Base-by-base conservation (phyloP, 2,797 vertebrate species). In the Chelonia mydas region DNA sequence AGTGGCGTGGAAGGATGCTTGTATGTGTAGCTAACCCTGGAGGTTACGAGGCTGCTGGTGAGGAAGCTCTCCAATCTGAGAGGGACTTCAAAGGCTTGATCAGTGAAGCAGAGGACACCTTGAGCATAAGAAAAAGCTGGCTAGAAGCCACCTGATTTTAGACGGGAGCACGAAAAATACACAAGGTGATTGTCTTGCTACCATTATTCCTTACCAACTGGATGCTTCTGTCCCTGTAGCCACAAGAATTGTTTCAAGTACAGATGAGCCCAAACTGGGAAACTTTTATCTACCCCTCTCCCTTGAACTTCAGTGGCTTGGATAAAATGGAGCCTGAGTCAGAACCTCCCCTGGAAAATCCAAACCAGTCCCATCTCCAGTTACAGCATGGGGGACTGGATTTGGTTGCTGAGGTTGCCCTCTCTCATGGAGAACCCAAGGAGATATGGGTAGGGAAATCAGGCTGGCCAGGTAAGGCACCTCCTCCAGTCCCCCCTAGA, bases 31-130 rank as follows among this genome's bases (percentile, higher is more conserved):
- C 5, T 49, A 33, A 83, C 86, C 65, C 83, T 15, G 83, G 59
- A 83, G 55, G 76, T 79, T 1, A 1, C 51, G 81, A 90, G 25
- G 81, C 80, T 95, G 92, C 86, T 93, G 92, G 91, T 93, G 91
- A 78, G 47, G 94, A 87, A 31, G 23, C 33, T 92, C 91, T 54
- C 59, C 31, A 77, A 37, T 88, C 83, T 93, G 88, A 82, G 80
- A 51, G 65, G 27, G 41, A 86, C 51, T 54, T 90, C 81, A 65
- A 92, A 92, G 49, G 37, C 79, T 94, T 86, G 57, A 81, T 95
- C 83, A 21, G 79, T 87, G 88, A 49, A 54, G 12, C 33, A 47
- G 50, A 74, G 37, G 92, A 92, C 91, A 93, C 88, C 84, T 83
- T 93, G 76, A 91, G 82, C 88, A 61, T 28, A 21, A 85, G 83